Percentiles rank a stretch among this genome's conserved stretches.
Evolutionary conservation across 2,797 vertebrate genomes (phyloP).

Genomic region (Harpagifer antarcticus): DNA sequence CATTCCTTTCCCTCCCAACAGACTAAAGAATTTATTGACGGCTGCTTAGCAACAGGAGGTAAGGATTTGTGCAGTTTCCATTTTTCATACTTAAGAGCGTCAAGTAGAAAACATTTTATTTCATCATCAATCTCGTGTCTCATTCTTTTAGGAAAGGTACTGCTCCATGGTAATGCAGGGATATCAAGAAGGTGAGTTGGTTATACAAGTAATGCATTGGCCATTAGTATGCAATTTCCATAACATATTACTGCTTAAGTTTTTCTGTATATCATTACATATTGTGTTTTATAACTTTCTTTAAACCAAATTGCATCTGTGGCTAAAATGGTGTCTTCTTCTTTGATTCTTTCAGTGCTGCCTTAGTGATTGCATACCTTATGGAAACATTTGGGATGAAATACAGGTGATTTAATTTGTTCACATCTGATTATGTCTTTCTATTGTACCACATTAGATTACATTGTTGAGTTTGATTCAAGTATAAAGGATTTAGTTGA

Average conservation of each 20-base stretch:
- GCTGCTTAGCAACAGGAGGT: conserved; percentile 97
- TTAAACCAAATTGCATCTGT: neutral
- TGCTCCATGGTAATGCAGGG: conserved; percentile 98
- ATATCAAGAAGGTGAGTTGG: conserved; percentile 94
- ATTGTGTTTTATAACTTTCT: neutral
- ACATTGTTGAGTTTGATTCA: neutral
- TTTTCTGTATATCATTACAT: neutral
- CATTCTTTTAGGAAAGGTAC: conserved; percentile 91
- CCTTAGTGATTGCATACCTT: conserved; percentile 96
- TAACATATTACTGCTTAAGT: neutral
- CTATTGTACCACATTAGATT: neutral
- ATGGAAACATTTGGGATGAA: conserved; percentile 99
- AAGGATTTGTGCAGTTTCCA: conserved; percentile 43
- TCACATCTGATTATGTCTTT: neutral
- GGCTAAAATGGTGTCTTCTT: neutral
- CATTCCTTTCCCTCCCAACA: conserved; percentile 65
- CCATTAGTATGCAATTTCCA: neutral
- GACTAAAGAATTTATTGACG: conserved; percentile 99
- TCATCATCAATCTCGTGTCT: conserved; percentile 4
- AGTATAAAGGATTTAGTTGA: neutral
- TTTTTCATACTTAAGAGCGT: conserved; percentile 1
- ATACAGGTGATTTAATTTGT: conserved; percentile 89
- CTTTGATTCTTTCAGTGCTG: conserved; percentile 72
- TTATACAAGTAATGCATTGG: neutral
- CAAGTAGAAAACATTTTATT: neutral